Percentiles rank a stretch among this genome's conserved stretches.
Evolutionary conservation across 2,888 invertebrate genomes (phyloP).

Genomic region (Melanostoma scalare): DNA sequence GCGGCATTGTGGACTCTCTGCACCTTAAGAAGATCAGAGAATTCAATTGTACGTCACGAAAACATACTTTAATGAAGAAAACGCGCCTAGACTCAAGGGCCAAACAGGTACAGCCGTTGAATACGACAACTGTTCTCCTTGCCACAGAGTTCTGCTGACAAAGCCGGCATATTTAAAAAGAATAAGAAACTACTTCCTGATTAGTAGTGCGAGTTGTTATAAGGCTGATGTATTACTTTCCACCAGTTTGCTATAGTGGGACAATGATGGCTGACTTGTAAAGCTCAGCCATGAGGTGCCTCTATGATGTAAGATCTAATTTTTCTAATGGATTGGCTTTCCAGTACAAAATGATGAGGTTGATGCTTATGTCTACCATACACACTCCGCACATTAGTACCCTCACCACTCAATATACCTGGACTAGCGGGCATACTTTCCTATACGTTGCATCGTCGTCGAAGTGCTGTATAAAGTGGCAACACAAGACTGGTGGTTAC

Average conservation of each 20-base stretch:
- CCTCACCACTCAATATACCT: no score
- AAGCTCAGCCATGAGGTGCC: slow-evolving; percentile 27
- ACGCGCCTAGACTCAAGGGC: no score
- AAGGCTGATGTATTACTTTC: not conserved
- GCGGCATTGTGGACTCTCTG: no score
- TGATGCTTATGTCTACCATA: slow-evolving; percentile 33
- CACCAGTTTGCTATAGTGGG: not conserved
- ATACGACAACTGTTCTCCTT: not conserved
- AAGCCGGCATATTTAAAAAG: slow-evolving; percentile 75
- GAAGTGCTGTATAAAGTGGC: slow-evolving; percentile 14
- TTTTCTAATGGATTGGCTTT: slow-evolving; percentile 57
- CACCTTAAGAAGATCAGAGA: no score
- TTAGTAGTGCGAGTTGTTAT: slow-evolving; percentile 69
- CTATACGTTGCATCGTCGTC: slow-evolving; percentile 1
- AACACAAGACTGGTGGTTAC: slow-evolving; percentile 53
- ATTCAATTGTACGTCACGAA: no score
- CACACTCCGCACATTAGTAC: not conserved
- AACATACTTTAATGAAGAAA: no score
- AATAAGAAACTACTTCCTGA: slow-evolving; percentile 78
- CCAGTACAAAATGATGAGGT: slow-evolving; percentile 40
- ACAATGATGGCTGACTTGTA: slow-evolving; percentile 10
- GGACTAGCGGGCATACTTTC: slow-evolving; percentile 11
- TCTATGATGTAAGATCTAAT: slow-evolving; percentile 63
- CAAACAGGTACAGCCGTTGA: not conserved
- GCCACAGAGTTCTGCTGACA: slow-evolving; percentile 27